Evolutionary conservation across 2,888 invertebrate genomes (phyloP).

Genomic region (Diaperis boleti): DNA sequence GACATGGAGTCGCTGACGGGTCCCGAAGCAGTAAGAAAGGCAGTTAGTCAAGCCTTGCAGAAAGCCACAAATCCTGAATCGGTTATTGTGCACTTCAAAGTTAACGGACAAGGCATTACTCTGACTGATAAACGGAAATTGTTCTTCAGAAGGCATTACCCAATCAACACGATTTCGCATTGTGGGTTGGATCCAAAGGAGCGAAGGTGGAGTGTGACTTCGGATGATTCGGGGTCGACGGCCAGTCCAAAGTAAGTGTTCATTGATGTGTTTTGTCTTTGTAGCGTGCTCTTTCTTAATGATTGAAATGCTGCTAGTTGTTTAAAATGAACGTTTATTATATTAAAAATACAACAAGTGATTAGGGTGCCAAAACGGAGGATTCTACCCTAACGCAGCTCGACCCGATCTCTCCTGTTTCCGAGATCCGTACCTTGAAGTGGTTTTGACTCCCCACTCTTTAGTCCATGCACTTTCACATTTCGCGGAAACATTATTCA

Average conservation of each 20-base stretch:
- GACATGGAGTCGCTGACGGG: slow-evolving; percentile 98
- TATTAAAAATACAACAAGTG: too few relatives aligned
- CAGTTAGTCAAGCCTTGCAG: slow-evolving; percentile 77
- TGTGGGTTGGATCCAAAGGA: slow-evolving; percentile 96
- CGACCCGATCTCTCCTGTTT: too few relatives aligned
- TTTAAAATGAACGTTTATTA: too few relatives aligned
- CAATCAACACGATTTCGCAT: slow-evolving; percentile 89
- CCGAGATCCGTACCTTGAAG: too few relatives aligned
- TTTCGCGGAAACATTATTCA: too few relatives aligned
- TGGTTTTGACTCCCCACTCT: too few relatives aligned
- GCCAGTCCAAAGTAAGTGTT: slow-evolving; percentile 77
- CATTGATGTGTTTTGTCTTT: background rate
- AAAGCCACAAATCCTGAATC: slow-evolving; percentile 75
- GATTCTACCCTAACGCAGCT: too few relatives aligned
- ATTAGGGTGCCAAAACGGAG: too few relatives aligned
- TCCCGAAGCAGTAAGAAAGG: slow-evolving; percentile 92
- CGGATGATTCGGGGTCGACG: slow-evolving; percentile 73
- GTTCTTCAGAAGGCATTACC: slow-evolving; percentile 95
- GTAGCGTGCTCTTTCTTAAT: background rate
- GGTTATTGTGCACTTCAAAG: slow-evolving; percentile 94
- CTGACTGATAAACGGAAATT: slow-evolving; percentile 92
- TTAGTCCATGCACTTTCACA: too few relatives aligned
- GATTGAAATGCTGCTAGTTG: too few relatives aligned
- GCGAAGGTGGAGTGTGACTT: slow-evolving; percentile 79
- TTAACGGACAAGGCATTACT: slow-evolving; percentile 95